phyloP scores from a whole-genome alignment of 2,888 invertebrate species.

The Pyrgus malvae region DNA sequence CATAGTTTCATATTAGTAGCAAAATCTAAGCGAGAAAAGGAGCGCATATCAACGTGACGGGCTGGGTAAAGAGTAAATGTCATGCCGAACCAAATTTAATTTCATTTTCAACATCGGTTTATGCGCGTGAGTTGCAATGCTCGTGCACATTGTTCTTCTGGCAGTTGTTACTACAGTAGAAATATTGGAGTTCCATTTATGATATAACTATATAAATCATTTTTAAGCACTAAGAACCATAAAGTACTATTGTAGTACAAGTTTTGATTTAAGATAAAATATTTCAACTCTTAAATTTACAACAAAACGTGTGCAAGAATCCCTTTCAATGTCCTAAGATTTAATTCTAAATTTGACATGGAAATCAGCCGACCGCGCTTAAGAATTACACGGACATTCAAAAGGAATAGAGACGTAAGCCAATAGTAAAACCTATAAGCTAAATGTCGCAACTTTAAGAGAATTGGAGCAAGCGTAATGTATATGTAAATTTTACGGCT shows the following conservation, averaged over 20 bases:
- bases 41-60: slow-evolving; percentile 53
- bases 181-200: slow-evolving; percentile 28
- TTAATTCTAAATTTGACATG: slow-evolving; percentile 15
- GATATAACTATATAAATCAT: neutral
- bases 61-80: slow-evolving; percentile 58
- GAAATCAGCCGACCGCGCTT: slow-evolving; percentile 8
- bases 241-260: neutral
- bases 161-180: slow-evolving; percentile 27
- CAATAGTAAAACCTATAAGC: slow-evolving; percentile 27
- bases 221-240: neutral
- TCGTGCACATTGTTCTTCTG: slow-evolving; percentile 49
- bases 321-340: slow-evolving; percentile 5
- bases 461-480: slow-evolving; percentile 37
- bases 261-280: neutral
- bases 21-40: slow-evolving; percentile 45
- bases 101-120: slow-evolving; percentile 63
- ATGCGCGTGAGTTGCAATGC: slow-evolving; percentile 62
- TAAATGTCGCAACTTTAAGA: slow-evolving; percentile 34
- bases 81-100: slow-evolving; percentile 66
- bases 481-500: slow-evolving; percentile 34
- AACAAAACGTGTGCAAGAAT: neutral
- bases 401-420: slow-evolving; percentile 34
- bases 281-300: too few relatives aligned
- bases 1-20: slow-evolving; percentile 37
- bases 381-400: slow-evolving; percentile 7